Conservation (phyloP, 92 coral and sea anemone genomes). For the Palythoa grandiflora region DNA sequence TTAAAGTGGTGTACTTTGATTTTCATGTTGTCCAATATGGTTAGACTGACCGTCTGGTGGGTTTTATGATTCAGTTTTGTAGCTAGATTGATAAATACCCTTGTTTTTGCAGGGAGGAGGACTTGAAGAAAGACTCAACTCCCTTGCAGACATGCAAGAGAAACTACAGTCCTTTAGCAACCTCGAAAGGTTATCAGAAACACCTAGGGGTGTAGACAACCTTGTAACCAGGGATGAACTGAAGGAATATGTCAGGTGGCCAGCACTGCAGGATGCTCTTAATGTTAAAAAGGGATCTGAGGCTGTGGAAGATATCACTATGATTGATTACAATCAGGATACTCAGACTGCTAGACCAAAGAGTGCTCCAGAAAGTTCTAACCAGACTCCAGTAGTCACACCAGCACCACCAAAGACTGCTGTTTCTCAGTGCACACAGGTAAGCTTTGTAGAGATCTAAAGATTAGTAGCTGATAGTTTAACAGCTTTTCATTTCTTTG, state of each 20-base stretch:
- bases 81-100: not conserved
- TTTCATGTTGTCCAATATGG: no score
- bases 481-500: no score
- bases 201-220: slow-evolving; percentile 38
- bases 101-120: slow-evolving; percentile 9
- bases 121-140: slow-evolving; percentile 15
- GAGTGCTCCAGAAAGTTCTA: slow-evolving; percentile 74
- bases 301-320: not conserved
- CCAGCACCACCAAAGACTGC: slow-evolving; percentile 91
- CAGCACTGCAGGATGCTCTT: slow-evolving; percentile 93
- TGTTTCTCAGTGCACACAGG: slow-evolving; percentile 77
- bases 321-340: slow-evolving; percentile 41
- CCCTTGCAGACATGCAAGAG: slow-evolving; percentile 3
- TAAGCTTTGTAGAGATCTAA: slow-evolving; percentile 2
- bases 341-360: slow-evolving; percentile 60
- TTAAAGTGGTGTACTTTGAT: no score
- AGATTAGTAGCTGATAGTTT: not conserved
- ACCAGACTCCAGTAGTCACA: slow-evolving; percentile 63
- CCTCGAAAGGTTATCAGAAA: slow-evolving; percentile 1
- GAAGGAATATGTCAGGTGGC: slow-evolving; percentile 88
- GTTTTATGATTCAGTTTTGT: not conserved
- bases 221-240: slow-evolving; percentile 85
- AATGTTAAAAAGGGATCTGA: slow-evolving; percentile 71
- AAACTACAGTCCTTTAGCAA: not conserved
- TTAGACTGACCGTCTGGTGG: not conserved